A percentile compares a stretch with the other conserved stretches of the same genome.
Evolutionary conservation across 2,797 vertebrate genomes (phyloP).

Genomic region (Hipposideros larvatus): DNA sequence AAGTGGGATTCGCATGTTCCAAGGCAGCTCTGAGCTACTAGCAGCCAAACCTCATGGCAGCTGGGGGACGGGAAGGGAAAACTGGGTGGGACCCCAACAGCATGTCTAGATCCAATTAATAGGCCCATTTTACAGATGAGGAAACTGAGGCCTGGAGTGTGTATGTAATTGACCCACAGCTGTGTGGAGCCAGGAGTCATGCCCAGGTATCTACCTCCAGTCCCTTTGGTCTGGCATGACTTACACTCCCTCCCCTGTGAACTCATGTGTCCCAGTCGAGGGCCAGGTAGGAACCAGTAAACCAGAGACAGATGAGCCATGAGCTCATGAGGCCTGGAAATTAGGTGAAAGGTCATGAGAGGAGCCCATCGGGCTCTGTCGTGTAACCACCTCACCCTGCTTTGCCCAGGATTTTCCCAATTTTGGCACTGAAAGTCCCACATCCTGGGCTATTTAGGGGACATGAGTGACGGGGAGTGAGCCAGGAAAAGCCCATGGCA

Average conservation of each 20-base stretch:
- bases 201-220: background rate
- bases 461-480: background rate
- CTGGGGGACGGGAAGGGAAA: background rate
- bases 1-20: background rate
- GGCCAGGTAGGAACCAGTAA: background rate
- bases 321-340: background rate
- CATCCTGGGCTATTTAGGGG: background rate
- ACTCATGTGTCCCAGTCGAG: background rate
- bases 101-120: background rate
- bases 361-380: background rate
- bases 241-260: background rate
- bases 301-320: background rate
- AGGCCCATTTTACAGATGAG: constrained; percentile 19
- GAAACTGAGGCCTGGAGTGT: background rate
- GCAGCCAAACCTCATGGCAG: background rate
- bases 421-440: background rate
- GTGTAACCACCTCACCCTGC: background rate
- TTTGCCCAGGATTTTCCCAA: background rate
- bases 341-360: background rate
- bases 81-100: too few species aligned
- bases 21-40: background rate
- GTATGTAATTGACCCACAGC: background rate
- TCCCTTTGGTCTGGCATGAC: background rate
- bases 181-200: background rate
- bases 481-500: constrained; percentile 26